Conservation (phyloP, 2,113 vertebrate genomes). For the Grantiella picta region DNA sequence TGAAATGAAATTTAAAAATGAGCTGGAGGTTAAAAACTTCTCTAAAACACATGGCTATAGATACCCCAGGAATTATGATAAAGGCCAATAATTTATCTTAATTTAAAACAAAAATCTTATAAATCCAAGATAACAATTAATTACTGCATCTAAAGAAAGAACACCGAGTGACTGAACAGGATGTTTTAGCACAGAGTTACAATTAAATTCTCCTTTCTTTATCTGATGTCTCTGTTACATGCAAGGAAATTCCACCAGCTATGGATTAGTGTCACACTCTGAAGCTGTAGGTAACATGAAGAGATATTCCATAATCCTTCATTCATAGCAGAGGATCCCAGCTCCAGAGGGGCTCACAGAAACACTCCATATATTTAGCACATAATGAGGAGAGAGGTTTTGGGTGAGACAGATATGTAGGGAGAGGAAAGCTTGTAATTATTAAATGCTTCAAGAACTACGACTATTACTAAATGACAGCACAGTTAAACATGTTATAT, state of each 20-base stretch:
- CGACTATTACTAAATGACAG: not conserved
- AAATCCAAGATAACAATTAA: not conserved
- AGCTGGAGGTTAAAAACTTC: not conserved
- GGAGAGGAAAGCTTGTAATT: not conserved
- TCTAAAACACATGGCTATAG: not conserved
- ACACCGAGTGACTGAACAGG: not conserved
- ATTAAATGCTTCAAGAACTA: not conserved
- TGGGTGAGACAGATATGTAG: not conserved
- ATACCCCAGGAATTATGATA: not conserved
- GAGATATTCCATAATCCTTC: not conserved
- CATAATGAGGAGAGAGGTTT: not conserved
- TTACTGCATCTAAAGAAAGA: not conserved
- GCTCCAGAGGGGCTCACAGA: not conserved
- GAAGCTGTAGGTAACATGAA: not conserved
- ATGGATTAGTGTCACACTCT: not conserved
- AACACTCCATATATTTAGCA: not conserved
- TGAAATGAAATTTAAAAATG: not conserved
- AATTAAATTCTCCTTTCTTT: not conserved
- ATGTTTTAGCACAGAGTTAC: not conserved
- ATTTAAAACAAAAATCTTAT: not conserved
- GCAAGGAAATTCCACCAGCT: not conserved
- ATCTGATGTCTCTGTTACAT: not conserved
- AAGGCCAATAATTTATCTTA: not conserved
- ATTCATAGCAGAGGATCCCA: not conserved
- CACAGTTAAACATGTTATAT: not conserved